phyloP scores from a whole-genome alignment of 64 coral and sea anemone genomes.

The Trachythela sp. region DNA sequence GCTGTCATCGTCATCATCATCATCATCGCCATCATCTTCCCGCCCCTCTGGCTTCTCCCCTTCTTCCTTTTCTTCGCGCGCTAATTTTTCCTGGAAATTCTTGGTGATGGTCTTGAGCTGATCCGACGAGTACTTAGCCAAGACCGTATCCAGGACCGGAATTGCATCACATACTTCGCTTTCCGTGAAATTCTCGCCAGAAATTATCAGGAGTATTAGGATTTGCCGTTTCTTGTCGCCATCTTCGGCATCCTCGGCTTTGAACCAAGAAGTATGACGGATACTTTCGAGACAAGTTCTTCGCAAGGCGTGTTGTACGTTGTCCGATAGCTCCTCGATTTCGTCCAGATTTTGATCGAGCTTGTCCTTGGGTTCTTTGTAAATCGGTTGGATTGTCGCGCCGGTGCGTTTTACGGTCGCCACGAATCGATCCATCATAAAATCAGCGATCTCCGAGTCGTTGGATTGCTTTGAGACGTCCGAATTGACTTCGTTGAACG shows the following conservation, averaged over 20 bases:
- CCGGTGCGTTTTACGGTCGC: background rate
- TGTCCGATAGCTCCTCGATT: conserved; percentile 94
- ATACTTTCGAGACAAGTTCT: conserved; percentile 93
- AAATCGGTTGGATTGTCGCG: conserved; percentile 56
- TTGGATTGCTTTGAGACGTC: conserved; percentile 43
- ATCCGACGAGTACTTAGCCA: background rate
- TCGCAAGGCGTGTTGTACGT: conserved; percentile 65
- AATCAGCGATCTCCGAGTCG: conserved; percentile 35
- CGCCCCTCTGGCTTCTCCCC: background rate
- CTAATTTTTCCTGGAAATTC: background rate
- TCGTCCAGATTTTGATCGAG: conserved; percentile 67
- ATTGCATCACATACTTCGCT: background rate
- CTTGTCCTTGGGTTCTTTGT: conserved; percentile 75
- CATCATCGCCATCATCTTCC: background rate
- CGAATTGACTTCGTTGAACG: conserved; percentile 45
- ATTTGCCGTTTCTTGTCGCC: background rate
- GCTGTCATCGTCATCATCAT: background rate
- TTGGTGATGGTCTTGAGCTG: background rate
- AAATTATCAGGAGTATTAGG: background rate
- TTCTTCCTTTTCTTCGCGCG: background rate
- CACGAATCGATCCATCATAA: background rate
- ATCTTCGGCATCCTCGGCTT: conserved; percentile 29
- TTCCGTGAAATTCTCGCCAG: background rate
- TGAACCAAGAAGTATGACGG: conserved; percentile 83
- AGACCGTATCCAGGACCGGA: background rate